Evolutionary conservation across 2,888 invertebrate genomes (phyloP), one percentile per base, ranked within the genome.

Genomic region (Caenorhabditis becei): DNA sequence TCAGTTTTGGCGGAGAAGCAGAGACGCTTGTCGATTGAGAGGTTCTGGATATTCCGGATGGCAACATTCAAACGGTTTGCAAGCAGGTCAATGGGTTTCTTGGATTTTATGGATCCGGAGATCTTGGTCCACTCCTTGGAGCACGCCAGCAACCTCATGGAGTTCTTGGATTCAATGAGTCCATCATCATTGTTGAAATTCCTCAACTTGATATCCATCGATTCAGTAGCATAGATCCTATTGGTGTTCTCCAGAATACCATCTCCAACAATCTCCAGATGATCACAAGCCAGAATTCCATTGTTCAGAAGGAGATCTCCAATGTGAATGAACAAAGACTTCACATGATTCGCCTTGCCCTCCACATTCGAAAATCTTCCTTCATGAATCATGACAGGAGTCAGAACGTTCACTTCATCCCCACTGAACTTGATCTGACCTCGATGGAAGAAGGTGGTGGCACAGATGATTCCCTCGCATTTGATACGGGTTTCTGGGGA

Each of bases 161-260:
- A 74, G 44, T 86, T 84, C 20, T 84, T 83, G 11, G 85, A 85
- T 23, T 86, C 85, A 44, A 86, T 84, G 8, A 83, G 20, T 14
- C 83, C 86, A 61, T 85, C 81, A 51, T 86, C 85, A 58, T 86
- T 86, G 62, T 74, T 44, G 51, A 86, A 85, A 56, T 85, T 86
- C 24, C 74, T 63, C 51, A 85, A 54, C 11, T 83, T 78, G 37
- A 86, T 86, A 66, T 84, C 82, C 83, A 86, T 83, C 0, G 80
- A 66, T n/a, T 85, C 83, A 2, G 80, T 80, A 1, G 86, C 85
- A 69, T 82, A 85, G 5, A 86, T 84, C 11, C 85, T 54, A 59
- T 83, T 84, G 8, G 79, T 65, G 54, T 86, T 86, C 53, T 85
- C 85, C 8, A 86, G 80, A 14, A 82, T 72, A 0, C 85, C 85